Evolutionary conservation across 2,113 vertebrate genomes (phyloP).

Genomic region (Hyla sarda): DNA sequence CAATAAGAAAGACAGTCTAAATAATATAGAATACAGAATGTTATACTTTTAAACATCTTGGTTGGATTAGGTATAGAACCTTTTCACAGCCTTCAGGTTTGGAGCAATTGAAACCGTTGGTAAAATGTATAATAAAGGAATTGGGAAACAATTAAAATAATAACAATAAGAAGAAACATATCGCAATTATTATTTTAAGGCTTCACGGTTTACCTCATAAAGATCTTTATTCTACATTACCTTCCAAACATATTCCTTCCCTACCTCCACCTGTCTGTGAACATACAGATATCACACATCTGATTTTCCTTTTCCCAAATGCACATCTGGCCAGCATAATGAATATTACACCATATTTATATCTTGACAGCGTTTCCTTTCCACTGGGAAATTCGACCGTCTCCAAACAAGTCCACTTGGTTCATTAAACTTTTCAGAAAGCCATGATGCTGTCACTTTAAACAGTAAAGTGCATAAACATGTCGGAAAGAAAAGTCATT

Average conservation of each 20-base stretch:
- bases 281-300: background rate
- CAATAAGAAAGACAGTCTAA: too few relatives aligned
- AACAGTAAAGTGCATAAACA: constrained; percentile 54
- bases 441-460: constrained; percentile 39
- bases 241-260: background rate
- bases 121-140: too few relatives aligned
- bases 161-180: too few relatives aligned
- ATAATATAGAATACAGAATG: too few relatives aligned
- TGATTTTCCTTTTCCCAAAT: background rate
- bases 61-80: too few relatives aligned
- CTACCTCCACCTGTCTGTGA: background rate
- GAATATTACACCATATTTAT: constrained; percentile 7
- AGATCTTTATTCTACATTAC: background rate
- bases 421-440: constrained; percentile 47
- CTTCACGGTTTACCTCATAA: too few relatives aligned
- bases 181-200: too few relatives aligned
- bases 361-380: background rate
- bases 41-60: too few relatives aligned
- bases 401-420: constrained; percentile 48
- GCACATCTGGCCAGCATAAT: background rate
- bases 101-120: too few relatives aligned
- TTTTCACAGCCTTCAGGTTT: too few relatives aligned
- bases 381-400: constrained; percentile 42
- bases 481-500: constrained; percentile 65
- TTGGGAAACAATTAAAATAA: too few relatives aligned